Evolutionary conservation across 1,140 invertebrate genomes (phyloP).

Genomic region (Euwallacea fornicatus): DNA sequence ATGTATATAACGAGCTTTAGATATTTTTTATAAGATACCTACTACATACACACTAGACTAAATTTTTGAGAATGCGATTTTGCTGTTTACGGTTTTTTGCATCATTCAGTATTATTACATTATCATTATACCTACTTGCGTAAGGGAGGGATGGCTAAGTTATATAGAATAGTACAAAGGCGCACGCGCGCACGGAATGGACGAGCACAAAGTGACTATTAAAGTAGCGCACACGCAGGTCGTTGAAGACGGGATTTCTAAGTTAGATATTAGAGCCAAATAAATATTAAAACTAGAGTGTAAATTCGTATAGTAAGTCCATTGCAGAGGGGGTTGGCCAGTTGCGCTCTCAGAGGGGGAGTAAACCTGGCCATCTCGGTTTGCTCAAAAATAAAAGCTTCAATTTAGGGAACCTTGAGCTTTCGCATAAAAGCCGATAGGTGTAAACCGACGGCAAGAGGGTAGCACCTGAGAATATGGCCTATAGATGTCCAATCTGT

Average conservation of each 20-base stretch:
- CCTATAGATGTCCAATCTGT: conserved; percentile 28
- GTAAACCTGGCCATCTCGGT: too few species aligned
- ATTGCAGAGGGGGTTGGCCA: too few species aligned
- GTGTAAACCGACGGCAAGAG: conserved; percentile 15
- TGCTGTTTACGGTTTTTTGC: conserved; percentile 25
- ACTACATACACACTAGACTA: conserved; percentile 19
- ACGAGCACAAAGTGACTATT: conserved; percentile 24
- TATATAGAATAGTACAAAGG: conserved; percentile 34
- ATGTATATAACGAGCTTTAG: conserved; percentile 34
- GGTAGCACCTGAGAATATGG: conserved; percentile 27
- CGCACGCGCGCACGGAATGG: conserved; percentile 2
- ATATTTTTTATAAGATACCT: conserved; percentile 37
- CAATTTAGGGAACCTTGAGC: conserved; percentile 31
- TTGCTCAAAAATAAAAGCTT: conserved; percentile 14
- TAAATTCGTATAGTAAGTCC: conserved; percentile 11
- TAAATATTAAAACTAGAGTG: conserved; percentile 29
- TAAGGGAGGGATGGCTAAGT: conserved; percentile 10
- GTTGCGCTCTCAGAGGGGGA: too few species aligned
- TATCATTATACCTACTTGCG: not conserved
- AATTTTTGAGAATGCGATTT: conserved; percentile 31
- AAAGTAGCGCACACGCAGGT: conserved; percentile 27
- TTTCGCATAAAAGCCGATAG: not conserved
- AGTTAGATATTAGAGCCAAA: conserved; percentile 24
- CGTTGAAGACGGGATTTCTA: conserved; percentile 29
- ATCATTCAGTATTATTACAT: conserved; percentile 19